phyloP scores from a whole-genome alignment of 2,113 vertebrate genomes.

The Kobus ellipsiprymnus region DNA sequence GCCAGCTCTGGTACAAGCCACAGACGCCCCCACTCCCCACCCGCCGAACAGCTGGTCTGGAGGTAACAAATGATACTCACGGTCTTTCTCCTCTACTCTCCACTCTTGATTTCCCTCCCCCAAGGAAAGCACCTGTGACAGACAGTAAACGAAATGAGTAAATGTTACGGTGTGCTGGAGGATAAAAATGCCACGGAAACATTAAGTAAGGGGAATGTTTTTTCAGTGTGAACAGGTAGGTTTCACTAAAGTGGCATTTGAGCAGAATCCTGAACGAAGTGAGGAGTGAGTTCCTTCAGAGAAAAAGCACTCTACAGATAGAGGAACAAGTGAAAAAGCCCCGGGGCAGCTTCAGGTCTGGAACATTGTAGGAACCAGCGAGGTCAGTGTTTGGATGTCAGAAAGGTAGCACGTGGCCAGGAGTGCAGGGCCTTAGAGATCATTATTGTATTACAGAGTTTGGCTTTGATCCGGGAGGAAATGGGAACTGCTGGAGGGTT shows the following conservation, averaged over 20 bases:
- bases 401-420: not conserved
- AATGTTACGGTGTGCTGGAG: not conserved
- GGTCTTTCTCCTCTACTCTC: not conserved
- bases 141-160: not conserved
- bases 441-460: not conserved
- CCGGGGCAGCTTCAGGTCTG: not conserved
- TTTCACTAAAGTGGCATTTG: not conserved
- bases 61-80: not conserved
- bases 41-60: not conserved
- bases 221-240: not conserved
- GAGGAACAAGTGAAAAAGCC: not conserved
- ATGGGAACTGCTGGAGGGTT: not conserved
- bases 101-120: not conserved
- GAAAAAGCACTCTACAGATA: not conserved
- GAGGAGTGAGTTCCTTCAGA: not conserved
- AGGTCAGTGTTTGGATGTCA: not conserved
- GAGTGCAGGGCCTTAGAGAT: not conserved
- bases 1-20: not conserved
- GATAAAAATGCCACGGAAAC: not conserved
- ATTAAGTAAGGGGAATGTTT: not conserved
- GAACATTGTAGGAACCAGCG: not conserved
- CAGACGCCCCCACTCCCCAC: not conserved
- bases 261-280: not conserved
- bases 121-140: not conserved
- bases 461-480: not conserved